Evolutionary conservation across 2,888 invertebrate species (phyloP), one percentile per base, ranked within the genome.

Genomic region (Halocaridina rubra): DNA sequence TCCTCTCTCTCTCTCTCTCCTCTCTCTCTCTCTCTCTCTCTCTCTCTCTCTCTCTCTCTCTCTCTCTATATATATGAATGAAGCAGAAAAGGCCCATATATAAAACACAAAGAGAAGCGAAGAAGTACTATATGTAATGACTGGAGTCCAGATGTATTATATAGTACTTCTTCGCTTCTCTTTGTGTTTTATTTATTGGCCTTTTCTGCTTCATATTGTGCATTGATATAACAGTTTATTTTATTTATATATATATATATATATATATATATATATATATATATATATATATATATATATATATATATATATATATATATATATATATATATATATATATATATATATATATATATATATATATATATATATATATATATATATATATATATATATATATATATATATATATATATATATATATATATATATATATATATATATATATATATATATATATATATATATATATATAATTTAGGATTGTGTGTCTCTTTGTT

Each of bases 301-400:
- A 71, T 71, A 71, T 71, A n/a, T 77, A 77, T 27, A 76, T 30
- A 53, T 7, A 27, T 57, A 30, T 10, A 32, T 57, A 22, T 19
- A 19, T 32, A 59, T 76, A 76, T 76, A 59, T 76, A 76, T 76
- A 59, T 29, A 59, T 76, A 76, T 75, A 53, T 75, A 53, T 75
- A 75, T 75, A 75, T 22, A 75, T 76, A 76, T 59, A 76, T 76
- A 76, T 59, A 57, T 76, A 59, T 29, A 59, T 59, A 59, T 76
- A 76, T 76, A 76, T 59, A 59, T 76, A 76, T 76, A 59, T 76
- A 59, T 76, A 78, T 33, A 78, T 67, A 78, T 64, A 78, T 39
- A 78, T 78, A 67, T 67, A 64, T 78, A 67, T 39, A 67, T 67
- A 78, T 78, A 78, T 78, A 78, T 78, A 64, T 78, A 78, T 39